Evolutionary conservation across 2,888 invertebrate genomes (phyloP), one percentile per base, ranked within the genome.

Genomic region (Leptopilina drosophilae): DNA sequence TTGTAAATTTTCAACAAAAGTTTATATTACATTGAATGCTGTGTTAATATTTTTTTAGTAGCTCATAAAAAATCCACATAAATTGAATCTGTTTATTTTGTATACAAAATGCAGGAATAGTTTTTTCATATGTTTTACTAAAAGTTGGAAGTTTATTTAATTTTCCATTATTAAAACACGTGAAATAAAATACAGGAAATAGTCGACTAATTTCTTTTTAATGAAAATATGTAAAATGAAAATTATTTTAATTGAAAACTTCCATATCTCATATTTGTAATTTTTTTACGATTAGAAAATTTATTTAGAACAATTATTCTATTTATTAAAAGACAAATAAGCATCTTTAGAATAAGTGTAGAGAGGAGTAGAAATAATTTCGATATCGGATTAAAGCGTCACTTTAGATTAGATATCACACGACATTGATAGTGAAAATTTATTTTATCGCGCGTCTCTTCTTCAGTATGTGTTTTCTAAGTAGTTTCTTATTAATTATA

Each of bases 391-490:
- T 73, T 73, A 73, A 20, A 56, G 73, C 73, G 73, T 73, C 73
- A 73, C 73, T 73, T 73, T 33, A 73, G 73, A 73, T 73, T 73
- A 73, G 73, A 73, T 73, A 73, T 56, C 56, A 56, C 73, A 56
- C 73, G 56, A 73, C 73, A 73, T 73, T 73, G 73, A 73, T 73
- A 73, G 73, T 73, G 73, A 73, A 73, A 73, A 73, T 73, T 73
- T 20, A 26, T 73, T 73, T 49, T 53, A 73, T 53, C 73, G 12
- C 56, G 26, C 49, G 14, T 14, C 33, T 73, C 73, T 33, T 56
- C 73, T 26, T 56, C n/a, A 73, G 73, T 73, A 53, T 73, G 73
- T 73, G 6, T 73, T 33, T 40, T 33, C 73, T 73, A 73, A 73
- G 40, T 73, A 73, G 40, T 73, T 73, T 56, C 33, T 33, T 14